Evolutionary conservation across 92 coral and sea anemone genomes (phyloP).

Genomic region (Bergia puertoricense): DNA sequence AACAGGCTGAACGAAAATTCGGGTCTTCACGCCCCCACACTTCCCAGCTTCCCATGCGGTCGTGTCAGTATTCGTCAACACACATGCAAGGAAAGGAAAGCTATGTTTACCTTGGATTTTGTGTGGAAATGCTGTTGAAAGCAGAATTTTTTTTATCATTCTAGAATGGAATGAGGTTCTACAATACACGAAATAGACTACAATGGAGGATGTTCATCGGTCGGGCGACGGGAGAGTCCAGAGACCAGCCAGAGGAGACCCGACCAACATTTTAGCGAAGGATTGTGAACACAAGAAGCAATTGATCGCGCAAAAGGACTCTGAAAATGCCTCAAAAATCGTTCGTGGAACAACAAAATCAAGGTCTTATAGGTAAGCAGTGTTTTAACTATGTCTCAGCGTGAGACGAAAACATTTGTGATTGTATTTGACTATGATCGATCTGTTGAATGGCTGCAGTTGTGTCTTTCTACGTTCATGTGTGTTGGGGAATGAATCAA

Average conservation of each 20-base stretch:
- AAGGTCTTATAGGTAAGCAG: constrained; percentile 42
- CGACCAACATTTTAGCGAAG: neutral
- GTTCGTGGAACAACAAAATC: constrained; percentile 38
- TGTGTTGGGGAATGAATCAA: neutral
- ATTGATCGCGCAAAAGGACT: constrained; percentile 12
- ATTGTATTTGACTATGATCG: neutral
- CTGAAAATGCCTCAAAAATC: constrained; percentile 33
- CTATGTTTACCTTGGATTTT: constrained; percentile 40
- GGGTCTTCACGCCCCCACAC: constrained; percentile 46
- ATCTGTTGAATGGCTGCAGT: constrained; percentile 8
- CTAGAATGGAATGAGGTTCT: constrained; percentile 42
- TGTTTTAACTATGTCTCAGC: constrained; percentile 41
- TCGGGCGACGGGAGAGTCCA: constrained; percentile 19
- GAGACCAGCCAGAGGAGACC: neutral
- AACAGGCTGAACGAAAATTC: neutral
- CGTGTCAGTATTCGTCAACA: constrained; percentile 39
- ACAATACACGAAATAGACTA: neutral
- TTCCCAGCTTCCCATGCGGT: constrained; percentile 47
- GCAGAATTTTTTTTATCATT: constrained; percentile 14
- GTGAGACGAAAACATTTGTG: constrained; percentile 32
- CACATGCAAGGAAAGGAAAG: neutral
- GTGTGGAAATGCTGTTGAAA: constrained; percentile 13
- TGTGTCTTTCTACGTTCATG: neutral
- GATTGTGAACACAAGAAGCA: constrained; percentile 10
- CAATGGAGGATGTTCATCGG: constrained; percentile 20